Evolutionary conservation across 2,113 vertebrate species (phyloP).

Genomic region (Aegypius monachus): DNA sequence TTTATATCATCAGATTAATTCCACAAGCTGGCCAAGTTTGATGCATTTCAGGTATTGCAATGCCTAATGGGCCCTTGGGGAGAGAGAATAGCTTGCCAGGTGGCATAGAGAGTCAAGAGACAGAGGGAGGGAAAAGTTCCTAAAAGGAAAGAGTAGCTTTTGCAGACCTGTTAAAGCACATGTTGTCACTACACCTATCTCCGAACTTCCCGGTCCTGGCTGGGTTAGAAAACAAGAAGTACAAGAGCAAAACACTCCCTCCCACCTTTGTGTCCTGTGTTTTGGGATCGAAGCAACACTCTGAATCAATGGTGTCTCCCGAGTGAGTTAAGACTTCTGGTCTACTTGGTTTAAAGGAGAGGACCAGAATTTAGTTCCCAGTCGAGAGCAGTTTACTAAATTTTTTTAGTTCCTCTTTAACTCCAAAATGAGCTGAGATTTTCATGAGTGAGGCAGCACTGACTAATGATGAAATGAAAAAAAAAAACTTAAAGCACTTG

Average conservation of each 20-base stretch:
- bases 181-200: rapidly evolving
- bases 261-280: background rate
- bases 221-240: background rate
- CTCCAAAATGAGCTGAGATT: background rate
- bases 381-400: background rate
- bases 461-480: background rate
- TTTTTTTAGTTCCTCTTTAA: background rate
- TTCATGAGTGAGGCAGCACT: background rate
- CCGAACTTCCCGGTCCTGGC: background rate
- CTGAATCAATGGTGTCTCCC: background rate
- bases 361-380: background rate
- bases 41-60: slow-evolving; percentile 11
- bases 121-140: background rate
- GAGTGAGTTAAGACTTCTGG: background rate
- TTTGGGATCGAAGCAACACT: background rate
- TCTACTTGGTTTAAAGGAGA: background rate
- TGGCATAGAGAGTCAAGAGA: background rate
- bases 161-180: background rate
- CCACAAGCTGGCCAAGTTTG: background rate
- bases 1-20: background rate
- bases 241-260: background rate
- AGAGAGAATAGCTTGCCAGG: background rate
- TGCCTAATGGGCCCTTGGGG: background rate
- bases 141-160: background rate
- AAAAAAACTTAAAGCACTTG: background rate